phyloP scores from a whole-genome alignment of 1,140 invertebrate genomes.

The Littorina saxatilis region DNA sequence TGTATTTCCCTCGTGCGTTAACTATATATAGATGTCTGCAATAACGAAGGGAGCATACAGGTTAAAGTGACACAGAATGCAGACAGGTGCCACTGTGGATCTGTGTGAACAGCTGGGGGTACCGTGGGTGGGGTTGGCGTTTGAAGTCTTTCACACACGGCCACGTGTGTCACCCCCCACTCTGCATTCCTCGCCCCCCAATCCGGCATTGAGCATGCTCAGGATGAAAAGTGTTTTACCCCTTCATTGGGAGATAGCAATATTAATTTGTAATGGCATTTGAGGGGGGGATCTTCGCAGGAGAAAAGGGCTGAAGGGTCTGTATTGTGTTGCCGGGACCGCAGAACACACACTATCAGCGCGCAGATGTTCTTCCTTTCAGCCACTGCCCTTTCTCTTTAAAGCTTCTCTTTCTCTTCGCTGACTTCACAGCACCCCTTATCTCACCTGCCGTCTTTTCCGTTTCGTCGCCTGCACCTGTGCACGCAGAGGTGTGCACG shows the following conservation, averaged over 20 bases:
- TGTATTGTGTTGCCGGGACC: neutral
- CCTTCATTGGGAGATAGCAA: neutral
- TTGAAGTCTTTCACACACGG: constrained; percentile 4
- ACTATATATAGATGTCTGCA: no score
- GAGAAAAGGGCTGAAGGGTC: neutral
- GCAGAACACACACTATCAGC: neutral
- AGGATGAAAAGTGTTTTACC: neutral
- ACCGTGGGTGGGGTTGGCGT: neutral
- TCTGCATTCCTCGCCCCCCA: no score
- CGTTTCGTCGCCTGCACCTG: neutral
- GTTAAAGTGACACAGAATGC: no score
- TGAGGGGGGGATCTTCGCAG: neutral
- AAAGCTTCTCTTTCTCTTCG: neutral
- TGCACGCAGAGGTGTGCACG: no score
- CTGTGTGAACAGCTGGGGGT: constrained; percentile 1
- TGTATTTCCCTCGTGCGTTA: no score
- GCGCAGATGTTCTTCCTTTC: constrained; percentile 2
- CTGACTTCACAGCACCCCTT: neutral
- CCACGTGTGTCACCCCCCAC: neutral
- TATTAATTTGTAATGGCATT: constrained; percentile 12
- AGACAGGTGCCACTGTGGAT: neutral
- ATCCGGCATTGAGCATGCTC: neutral
- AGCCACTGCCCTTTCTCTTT: no score
- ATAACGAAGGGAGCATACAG: no score
- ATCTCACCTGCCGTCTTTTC: neutral